Conservation (phyloP, 64 coral and sea anemone genomes). For the Dendrophyllia cribrosa region DNA sequence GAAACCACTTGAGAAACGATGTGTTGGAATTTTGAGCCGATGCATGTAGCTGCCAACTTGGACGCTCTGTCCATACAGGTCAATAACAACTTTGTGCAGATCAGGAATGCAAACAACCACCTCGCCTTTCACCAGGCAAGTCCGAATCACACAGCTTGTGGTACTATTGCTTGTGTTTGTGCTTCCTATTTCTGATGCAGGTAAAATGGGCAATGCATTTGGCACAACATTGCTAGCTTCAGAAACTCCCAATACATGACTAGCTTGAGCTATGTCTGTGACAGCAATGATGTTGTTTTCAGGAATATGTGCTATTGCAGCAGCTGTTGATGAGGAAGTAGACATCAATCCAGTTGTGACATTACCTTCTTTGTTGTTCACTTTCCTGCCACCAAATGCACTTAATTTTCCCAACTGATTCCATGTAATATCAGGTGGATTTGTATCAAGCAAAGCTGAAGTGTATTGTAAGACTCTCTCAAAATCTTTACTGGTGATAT, state of each 20-base stretch:
- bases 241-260: too few relatives aligned
- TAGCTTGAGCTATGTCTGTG: too few relatives aligned
- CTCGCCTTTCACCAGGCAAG: conserved; percentile 66
- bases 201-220: too few relatives aligned
- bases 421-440: conserved; percentile 57
- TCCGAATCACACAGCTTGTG: conserved; percentile 62
- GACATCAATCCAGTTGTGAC: not conserved
- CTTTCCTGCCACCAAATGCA: not conserved
- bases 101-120: conserved; percentile 89
- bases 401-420: not conserved
- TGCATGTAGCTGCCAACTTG: conserved; percentile 89
- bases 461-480: conserved; percentile 72
- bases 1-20: conserved; percentile 63
- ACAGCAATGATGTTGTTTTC: not conserved
- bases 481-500: conserved; percentile 69
- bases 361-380: not conserved
- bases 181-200: not conserved
- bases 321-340: not conserved
- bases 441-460: conserved; percentile 66
- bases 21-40: conserved; percentile 77
- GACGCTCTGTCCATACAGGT: conserved; percentile 76
- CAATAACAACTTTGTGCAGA: conserved; percentile 85
- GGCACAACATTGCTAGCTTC: not conserved
- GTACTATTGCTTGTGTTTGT: not conserved
- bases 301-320: not conserved